Conservation (phyloP, 2,113 vertebrate genomes). For the Cinclus cinclus region DNA sequence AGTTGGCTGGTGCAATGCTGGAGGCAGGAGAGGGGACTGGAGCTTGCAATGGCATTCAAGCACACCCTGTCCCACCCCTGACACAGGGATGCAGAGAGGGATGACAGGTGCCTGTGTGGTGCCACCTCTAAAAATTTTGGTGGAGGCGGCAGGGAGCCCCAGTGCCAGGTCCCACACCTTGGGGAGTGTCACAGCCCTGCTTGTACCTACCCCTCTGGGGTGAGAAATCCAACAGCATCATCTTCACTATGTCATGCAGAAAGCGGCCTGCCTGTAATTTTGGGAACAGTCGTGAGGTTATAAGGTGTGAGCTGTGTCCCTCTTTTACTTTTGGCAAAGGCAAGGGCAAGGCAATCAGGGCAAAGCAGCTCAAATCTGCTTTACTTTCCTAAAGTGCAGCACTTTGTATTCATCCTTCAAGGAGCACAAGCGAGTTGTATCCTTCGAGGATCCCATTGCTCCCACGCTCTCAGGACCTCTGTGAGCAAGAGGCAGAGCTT, state of each 20-base stretch:
- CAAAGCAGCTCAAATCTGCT: background rate
- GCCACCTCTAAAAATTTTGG: background rate
- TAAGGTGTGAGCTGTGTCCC: background rate
- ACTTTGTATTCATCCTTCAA: background rate
- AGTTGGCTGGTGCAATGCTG: background rate
- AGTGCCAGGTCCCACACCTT: background rate
- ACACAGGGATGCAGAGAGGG: background rate
- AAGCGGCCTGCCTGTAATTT: background rate
- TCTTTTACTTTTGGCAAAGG: background rate
- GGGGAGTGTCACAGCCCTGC: background rate
- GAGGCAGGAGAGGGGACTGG: background rate
- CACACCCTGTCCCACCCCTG: accelerated
- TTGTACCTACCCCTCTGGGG: background rate
- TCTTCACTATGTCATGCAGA: accelerated
- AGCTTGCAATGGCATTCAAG: background rate
- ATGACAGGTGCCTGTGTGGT: accelerated
- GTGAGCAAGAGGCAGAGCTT: background rate
- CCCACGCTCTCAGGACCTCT: background rate
- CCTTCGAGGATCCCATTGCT: background rate
- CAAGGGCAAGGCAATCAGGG: too few relatives aligned
- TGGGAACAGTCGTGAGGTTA: background rate
- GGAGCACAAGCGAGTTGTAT: background rate
- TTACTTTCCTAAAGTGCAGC: background rate
- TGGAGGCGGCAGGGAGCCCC: background rate
- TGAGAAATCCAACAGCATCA: background rate